A percentile compares a stretch with the other conserved stretches of the same genome.
Conservation (phyloP, 2,888 invertebrate species). For the Rotaria magnacalcarata region DNA sequence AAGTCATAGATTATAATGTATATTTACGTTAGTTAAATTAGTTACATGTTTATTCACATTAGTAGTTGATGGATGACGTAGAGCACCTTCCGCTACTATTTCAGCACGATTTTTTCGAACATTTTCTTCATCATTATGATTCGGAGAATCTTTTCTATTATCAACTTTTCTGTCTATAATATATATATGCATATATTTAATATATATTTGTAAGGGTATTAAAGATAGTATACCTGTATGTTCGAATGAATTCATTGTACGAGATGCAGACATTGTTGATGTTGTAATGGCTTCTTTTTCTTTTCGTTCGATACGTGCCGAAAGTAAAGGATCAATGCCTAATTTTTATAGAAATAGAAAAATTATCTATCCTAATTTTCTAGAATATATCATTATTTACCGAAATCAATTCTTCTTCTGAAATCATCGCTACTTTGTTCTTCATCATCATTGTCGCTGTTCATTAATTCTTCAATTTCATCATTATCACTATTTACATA, state of each 20-base stretch:
- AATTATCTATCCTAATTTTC: not conserved
- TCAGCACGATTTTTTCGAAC: not conserved
- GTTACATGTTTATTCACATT: not conserved
- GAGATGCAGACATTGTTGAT: not conserved
- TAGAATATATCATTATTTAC: not conserved
- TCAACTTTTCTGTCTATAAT: not conserved
- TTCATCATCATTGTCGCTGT: not conserved
- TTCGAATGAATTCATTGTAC: not conserved
- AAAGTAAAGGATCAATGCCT: slow-evolving; percentile 1
- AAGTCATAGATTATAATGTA: not conserved
- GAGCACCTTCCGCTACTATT: not conserved
- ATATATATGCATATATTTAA: not conserved
- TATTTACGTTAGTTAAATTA: not conserved
- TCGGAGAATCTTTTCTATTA: not conserved
- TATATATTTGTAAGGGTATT: not conserved
- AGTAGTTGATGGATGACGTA: not conserved
- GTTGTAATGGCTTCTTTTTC: not conserved
- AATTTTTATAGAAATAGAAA: not conserved
- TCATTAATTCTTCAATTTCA: not conserved
- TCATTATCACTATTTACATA: slow-evolving; percentile 1
- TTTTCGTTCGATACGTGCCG: not conserved
- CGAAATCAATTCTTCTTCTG: slow-evolving; percentile 42
- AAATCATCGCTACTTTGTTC: slow-evolving; percentile 43
- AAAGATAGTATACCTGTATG: not conserved
- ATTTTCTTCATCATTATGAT: not conserved